Base-by-base conservation (phyloP, 2,888 invertebrate species). In the Pycnomerus fuliginosus region DNA sequence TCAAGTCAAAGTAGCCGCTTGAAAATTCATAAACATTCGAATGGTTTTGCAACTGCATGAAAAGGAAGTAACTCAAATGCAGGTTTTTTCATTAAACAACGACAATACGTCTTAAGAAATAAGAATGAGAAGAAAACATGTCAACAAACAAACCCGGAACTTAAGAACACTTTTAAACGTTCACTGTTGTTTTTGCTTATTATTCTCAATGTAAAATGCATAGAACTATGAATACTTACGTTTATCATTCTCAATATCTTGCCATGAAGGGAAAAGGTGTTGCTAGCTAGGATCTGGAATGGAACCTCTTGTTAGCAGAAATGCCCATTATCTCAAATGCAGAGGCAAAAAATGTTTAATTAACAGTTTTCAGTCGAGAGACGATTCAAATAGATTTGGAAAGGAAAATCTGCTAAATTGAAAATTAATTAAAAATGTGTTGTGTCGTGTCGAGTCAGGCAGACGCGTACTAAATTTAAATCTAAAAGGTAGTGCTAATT, bases 51-150 rank as follows among this genome's bases (percentile, higher is more conserved):
- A 35, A 27, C 8, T 11, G 29, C 16, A 38, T 31, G 38, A 38
- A 32, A 40, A 24, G 34, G 16, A 25, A 29, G 35, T 22, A 36
- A 36, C 25, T 36, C 36, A 36, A 36, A 36, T 17, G 36, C 16
- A 15, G 33, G 22, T 41, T 36, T 49, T 55, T 44, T 49, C 50
- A 48, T 55, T 55, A 48, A 44, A 44, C 15, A 24, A 41, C 44
- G 44, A 47, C 50, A 48, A 44, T 50, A 37, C 44, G 37, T 44
- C 44, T 55, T 44, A 51, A 51, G 47, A 51, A 55, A 48, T 44
- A 52, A 36, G 20, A 20, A 20, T 20, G 20, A 40, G 17, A 28
- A 30, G 49, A 53, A 45, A 44, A 53, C 42, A 53, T 52, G 56
- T 55, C 55, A 53, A 52, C 53, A 56, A 33, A 39, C 36, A 39